Percentiles rank a stretch among this genome's conserved stretches.
Evolutionary conservation across 2,888 invertebrate species (phyloP).

Genomic region (Tinea pellionella): DNA sequence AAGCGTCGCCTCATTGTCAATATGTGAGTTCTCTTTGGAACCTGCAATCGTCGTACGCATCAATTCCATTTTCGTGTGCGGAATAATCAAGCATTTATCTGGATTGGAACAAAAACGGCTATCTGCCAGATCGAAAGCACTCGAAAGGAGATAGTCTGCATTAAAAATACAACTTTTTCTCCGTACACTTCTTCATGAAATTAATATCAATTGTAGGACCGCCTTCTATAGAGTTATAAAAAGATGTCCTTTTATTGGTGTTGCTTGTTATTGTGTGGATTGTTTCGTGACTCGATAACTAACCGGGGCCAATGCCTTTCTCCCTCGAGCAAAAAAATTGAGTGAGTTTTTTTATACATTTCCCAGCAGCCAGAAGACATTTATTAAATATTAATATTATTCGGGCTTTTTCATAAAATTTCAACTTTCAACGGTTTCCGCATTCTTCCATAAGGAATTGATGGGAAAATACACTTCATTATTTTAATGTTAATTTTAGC

Average conservation of each 20-base stretch:
- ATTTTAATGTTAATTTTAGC: too few relatives aligned
- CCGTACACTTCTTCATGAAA: slow-evolving; percentile 43
- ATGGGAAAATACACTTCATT: neutral
- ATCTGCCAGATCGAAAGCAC: neutral
- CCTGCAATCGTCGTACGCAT: neutral
- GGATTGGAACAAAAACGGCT: slow-evolving; percentile 25
- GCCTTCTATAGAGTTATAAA: slow-evolving; percentile 31
- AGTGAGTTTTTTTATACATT: neutral
- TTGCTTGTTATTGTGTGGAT: slow-evolving; percentile 4
- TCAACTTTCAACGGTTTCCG: neutral
- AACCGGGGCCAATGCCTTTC: neutral
- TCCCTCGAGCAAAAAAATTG: neutral
- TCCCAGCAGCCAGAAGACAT: neutral
- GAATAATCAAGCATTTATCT: slow-evolving; percentile 25
- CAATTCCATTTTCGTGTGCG: slow-evolving; percentile 19
- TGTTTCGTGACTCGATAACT: slow-evolving; percentile 6
- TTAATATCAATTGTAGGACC: slow-evolving; percentile 50
- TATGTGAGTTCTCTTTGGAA: neutral
- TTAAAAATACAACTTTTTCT: slow-evolving; percentile 29
- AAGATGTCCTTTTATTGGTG: slow-evolving; percentile 17
- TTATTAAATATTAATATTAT: slow-evolving; percentile 3
- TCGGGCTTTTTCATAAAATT: neutral
- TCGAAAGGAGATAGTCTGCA: slow-evolving; percentile 23
- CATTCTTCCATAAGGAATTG: neutral
- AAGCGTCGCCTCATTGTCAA: neutral